Evolutionary conservation across 2,888 invertebrate genomes (phyloP), one percentile per base, ranked within the genome.

Genomic region (Acanthosepion esculentum): DNA sequence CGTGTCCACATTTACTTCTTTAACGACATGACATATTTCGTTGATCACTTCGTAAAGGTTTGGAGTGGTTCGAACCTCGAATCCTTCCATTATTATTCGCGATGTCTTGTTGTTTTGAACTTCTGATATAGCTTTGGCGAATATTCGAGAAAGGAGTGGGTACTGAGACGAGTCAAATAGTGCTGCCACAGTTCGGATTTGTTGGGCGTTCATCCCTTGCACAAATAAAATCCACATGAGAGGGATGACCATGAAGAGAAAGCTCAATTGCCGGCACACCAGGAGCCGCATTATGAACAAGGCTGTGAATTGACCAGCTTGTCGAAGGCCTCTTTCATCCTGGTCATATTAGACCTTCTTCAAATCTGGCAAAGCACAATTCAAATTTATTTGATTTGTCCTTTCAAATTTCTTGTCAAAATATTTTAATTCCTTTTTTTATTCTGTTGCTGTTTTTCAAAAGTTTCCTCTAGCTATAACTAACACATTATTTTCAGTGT

Each of bases 211-310:
- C n/a, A 93, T 33, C 93, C 93, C 93, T 53, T 29, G 93, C 18
- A 93, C 12, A 93, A 93, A 53, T 93, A 93, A 41, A 93, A 93
- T 93, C 93, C 93, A 93, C 93, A 50, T 53, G 18, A 93, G 50
- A 93, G 93, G 93, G 50, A 93, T 93, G 93, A 93, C 93, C 53
- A 93, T 53, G 93, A 53, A 93, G 93, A 93, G n/a, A 53, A 33
- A 93, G 53, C 48, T 53, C 48, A 53, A 48, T 48, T 53, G 48
- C 53, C 53, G 93, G 48, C 29, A 93, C 93, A 50, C 20, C 93
- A 93, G 29, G 93, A n/a, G 53, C 93, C 93, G 93, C 93, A 93
- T 93, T 93, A 93, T 93, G 93, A 93, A 93, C 53, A 53, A 53
- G 53, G 93, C 93, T n/a, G 93, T 50, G 48, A 50, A 48, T 15